phyloP scores from a whole-genome alignment of 1,140 invertebrate genomes.

The Mya arenaria region DNA sequence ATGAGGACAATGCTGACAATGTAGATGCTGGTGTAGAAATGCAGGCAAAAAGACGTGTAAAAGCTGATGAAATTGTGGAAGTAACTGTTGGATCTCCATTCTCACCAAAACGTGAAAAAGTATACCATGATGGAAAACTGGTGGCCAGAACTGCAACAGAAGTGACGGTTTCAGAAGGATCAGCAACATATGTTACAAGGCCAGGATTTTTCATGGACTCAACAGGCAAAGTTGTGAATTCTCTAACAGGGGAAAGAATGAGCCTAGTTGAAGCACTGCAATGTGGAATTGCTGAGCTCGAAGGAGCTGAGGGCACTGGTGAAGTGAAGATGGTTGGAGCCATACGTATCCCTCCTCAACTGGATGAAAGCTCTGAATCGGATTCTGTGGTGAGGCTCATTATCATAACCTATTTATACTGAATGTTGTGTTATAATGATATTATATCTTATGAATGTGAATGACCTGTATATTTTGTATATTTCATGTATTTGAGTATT shows the following conservation, averaged over 20 bases:
- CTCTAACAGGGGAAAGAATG: constrained; percentile 69
- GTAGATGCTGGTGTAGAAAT: constrained; percentile 14
- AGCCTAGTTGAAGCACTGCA: constrained; percentile 89
- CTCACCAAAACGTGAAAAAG: constrained; percentile 60
- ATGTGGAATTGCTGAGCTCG: constrained; percentile 89
- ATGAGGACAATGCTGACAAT: constrained; percentile 39
- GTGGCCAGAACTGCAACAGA: constrained; percentile 72
- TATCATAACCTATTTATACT: not conserved
- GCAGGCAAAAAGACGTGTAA: not conserved
- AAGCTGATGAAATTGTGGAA: constrained; percentile 57
- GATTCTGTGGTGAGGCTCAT: constrained; percentile 40
- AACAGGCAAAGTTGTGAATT: constrained; percentile 70
- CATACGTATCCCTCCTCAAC: constrained; percentile 48
- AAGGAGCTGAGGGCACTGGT: constrained; percentile 80
- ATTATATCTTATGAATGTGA: no score
- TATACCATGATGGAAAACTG: constrained; percentile 64
- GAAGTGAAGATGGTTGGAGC: constrained; percentile 63
- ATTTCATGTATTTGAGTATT: no score
- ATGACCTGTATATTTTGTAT: no score
- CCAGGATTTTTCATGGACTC: constrained; percentile 73
- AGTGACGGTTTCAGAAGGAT: constrained; percentile 64
- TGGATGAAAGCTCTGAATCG: constrained; percentile 29
- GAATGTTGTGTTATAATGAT: not conserved
- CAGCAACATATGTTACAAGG: constrained; percentile 65
- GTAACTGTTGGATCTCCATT: constrained; percentile 70